Evolutionary conservation across 2,113 vertebrate genomes (phyloP), one percentile per base, ranked within the genome.

Genomic region (Platysteira castanea): DNA sequence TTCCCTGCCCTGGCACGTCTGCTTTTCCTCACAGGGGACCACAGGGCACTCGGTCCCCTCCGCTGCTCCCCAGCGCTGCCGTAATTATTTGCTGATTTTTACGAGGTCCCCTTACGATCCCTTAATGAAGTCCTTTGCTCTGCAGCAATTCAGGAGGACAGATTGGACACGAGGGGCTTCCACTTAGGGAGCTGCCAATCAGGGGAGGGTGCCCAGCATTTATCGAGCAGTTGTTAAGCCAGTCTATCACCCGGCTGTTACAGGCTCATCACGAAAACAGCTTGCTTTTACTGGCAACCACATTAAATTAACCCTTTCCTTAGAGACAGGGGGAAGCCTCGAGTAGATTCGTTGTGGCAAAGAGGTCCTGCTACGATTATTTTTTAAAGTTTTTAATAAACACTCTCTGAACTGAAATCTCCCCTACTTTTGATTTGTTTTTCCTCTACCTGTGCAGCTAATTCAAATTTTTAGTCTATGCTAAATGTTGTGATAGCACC

Each of bases 111-210:
- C 84, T 93, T 69, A 90, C 1, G 5, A 80, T 84, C 87, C 41
- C 19, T 93, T 97, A 95, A 97, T 89, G 87, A 97, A 96, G 68
- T 94, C 70, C 94, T 95, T 96, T 73, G 70, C 94, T 95, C 78
- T 87, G 44, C 33, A 96, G 89, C 79, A 70, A 92, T 93, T 97
- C 90, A 26, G 21, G 67, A 77, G 59, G 80, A 95, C 68, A 75
- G 94, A 81, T 87, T 94, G 94, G 93, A 95, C 94, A 95, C 3
- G 15, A 97, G 84, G 78, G 87, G 83, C 47, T 91, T 85, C 87
- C 81, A 87, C 88, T 68, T 71, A 83, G 1, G 4, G 67, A 88
- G 84, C 64, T 87, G 80, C 42, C 74, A 87, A 6, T 49, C 76
- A 82, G 85, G 50, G 73, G 71, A 52, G 59, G 39, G 70, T 54